Evolutionary conservation across 1,140 invertebrate genomes (phyloP).

Genomic region (Drosophila sp.): DNA sequence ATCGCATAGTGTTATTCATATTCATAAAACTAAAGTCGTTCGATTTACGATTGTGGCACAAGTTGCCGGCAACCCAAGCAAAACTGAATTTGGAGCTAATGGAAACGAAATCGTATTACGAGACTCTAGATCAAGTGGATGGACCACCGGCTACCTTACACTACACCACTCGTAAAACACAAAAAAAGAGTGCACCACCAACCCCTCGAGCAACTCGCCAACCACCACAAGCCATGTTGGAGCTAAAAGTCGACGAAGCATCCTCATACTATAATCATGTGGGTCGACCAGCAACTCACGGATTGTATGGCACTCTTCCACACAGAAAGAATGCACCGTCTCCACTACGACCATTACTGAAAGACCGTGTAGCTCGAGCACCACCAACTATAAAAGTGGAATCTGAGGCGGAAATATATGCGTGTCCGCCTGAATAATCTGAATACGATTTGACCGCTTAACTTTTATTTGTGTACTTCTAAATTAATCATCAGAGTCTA

Average conservation of each 20-base stretch:
- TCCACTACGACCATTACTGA: no score
- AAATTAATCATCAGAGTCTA: no score
- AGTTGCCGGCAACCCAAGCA: background rate
- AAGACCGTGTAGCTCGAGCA: no score
- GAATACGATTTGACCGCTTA: background rate
- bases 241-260: no score
- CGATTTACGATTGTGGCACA: constrained; percentile 15
- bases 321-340: no score
- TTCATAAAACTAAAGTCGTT: constrained; percentile 1
- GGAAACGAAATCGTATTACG: background rate
- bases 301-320: no score
- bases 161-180: background rate
- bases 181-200: background rate
- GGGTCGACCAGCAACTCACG: no score
- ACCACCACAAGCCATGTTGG: no score
- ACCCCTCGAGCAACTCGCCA: no score
- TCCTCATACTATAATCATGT: no score
- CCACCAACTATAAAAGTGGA: background rate
- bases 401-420: constrained; percentile 1
- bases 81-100: constrained; percentile 5
- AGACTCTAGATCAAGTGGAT: constrained; percentile 20
- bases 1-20: background rate
- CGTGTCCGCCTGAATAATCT: background rate
- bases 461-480: background rate
- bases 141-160: constrained; percentile 14